Evolutionary conservation across 2,797 vertebrate species (phyloP), one percentile per base, ranked within the genome.

Genomic region (Coreius guichenoti): DNA sequence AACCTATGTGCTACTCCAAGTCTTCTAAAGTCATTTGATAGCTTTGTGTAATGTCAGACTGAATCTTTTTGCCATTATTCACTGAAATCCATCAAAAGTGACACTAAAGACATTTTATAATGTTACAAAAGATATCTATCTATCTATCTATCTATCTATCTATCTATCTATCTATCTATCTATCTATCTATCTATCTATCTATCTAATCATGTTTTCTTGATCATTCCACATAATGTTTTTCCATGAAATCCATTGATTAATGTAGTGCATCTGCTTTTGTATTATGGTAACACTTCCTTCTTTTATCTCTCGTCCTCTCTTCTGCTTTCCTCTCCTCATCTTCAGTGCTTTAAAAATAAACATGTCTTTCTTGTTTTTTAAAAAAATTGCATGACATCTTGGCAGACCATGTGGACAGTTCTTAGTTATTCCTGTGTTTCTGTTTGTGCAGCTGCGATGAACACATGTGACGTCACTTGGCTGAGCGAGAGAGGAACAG

Each of bases 261-360:
- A 51, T 21, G 29, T 54, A 54, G 1, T 54, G n/a, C 17, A 33
- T 75, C 19, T 75, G 19, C 29, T 51, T 74, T 51, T 17, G 26
- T 21, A 75, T 31, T 45, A 74, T 31, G 16, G 8, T 19, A 75
- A 75, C 73, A 13, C 47, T 56, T 23, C 75, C 65, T 86, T 85
- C 87, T 87, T 86, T 85, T 86, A 84, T 31, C 1, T 33, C 14
- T 51, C 17, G 11, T 72, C 58, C 67, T 12, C 17, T 74, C 73
- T 73, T 75, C 56, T 39, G 47, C 17, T 81, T 72, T 80, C 58
- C 68, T 65, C 21, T 45, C 21, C 89, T 90, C 89, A 92, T 19
- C 67, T 92, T 87, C 80, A 88, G 17, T 31, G 68, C 36, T 82
- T 72, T 47, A 45, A 61, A 82, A 82, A 82, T 61, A 82, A 81